Base-by-base conservation (phyloP, 2,888 invertebrate genomes). In the Punctoribates punctum region DNA sequence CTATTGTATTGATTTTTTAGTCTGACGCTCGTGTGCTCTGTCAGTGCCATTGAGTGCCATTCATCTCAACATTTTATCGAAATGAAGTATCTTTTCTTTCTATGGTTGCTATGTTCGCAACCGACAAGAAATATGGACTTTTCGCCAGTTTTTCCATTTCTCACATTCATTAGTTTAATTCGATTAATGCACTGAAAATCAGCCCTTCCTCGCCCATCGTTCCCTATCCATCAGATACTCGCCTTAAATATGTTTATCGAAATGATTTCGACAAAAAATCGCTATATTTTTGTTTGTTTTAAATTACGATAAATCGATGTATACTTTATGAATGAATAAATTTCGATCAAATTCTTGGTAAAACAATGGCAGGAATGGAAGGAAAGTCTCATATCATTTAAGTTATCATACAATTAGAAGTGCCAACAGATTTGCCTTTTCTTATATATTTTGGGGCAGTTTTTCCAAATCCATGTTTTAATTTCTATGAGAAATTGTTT, bases 301-400 rank as follows among this genome's bases (percentile, higher is more conserved):
- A n/a, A 42, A 34, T 70, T 46, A 20, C 38, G 11, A 23, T 70
- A 11, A 23, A 34, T 70, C n/a, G 23, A 20, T 67, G 38, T 46
- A 70, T 70, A 70, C 70, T 70, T 70, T 70, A 70, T 70, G 70
- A 42, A 70, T 70, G 70, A 70, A 70, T 38, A 70, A 46, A 42
- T 70, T 46, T 62, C 34, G n/a, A 62, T 62, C 27, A 62, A 62
- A 62, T 34, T 62, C 62, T 13, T 62, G 8, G 62, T 17, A 13
- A 23, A 8, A 27, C 29, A 62, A 34, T 34, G 15, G n/a, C 17
- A 34, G 27, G 25, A 60, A 27, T 62, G 34, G 17, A 15, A 27
- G 62, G n/a, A 29, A 29, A 34, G 34, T 4, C 5, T 9, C 8
- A 62, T 62, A 29, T 23, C 60, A 27, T 29, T 62, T 62, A 17